phyloP scores from a whole-genome alignment of 2,113 vertebrate genomes.

The Hyperopisus bebe region DNA sequence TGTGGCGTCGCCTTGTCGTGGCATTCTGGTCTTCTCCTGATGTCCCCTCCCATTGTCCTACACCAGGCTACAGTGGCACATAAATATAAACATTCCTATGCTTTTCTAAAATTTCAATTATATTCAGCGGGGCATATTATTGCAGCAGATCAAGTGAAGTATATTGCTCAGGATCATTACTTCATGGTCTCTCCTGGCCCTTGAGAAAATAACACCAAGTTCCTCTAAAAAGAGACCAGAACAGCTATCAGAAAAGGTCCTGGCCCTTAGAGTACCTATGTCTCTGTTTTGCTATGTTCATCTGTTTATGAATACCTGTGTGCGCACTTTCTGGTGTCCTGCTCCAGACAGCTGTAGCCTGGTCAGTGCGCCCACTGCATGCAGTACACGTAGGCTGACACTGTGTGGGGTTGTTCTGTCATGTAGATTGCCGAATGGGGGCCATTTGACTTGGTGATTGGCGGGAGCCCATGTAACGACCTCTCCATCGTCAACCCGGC shows the following conservation, averaged over 20 bases:
- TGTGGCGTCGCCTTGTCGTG: not conserved
- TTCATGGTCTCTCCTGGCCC: not conserved
- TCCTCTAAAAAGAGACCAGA: not conserved
- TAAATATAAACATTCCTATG: not conserved
- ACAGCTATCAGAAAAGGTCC: not conserved
- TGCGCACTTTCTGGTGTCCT: not conserved
- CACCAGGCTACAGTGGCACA: not conserved
- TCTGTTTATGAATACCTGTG: not conserved
- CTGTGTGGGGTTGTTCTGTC: constrained; percentile 10
- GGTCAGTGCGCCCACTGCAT: not conserved
- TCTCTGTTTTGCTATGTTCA: not conserved
- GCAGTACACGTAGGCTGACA: not conserved
- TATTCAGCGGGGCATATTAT: not conserved
- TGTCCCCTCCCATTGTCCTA: not conserved
- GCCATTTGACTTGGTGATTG: constrained; percentile 89
- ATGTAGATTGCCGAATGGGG: constrained; percentile 79
- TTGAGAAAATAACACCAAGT: not conserved
- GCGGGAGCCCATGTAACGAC: constrained; percentile 86
- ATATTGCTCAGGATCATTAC: not conserved
- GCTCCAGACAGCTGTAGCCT: not conserved
- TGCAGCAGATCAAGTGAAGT: not conserved
- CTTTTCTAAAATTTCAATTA: not conserved
- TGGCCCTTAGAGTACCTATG: not conserved
- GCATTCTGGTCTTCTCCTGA: not conserved
- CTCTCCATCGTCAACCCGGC: constrained; percentile 78